phyloP scores from a whole-genome alignment of 2,888 invertebrate genomes.

The Nipponacmea schrenckii region DNA sequence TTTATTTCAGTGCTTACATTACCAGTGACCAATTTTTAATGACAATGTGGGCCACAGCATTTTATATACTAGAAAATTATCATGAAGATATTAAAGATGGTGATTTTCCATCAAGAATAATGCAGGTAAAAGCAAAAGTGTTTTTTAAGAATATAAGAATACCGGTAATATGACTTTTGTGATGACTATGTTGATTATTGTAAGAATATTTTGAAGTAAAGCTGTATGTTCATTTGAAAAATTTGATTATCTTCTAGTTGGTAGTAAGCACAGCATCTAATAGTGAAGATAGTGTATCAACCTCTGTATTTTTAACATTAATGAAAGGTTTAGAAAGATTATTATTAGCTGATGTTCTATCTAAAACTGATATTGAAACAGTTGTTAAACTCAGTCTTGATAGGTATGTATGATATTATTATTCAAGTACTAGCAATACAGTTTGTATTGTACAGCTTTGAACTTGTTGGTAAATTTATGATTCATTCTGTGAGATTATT shows the following conservation, averaged over 20 bases:
- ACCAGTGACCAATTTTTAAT: constrained; percentile 76
- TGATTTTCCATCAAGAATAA: constrained; percentile 67
- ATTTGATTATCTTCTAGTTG: constrained; percentile 41
- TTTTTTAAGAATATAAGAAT: too few species aligned
- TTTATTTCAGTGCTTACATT: constrained; percentile 54
- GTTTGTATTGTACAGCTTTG: neutral
- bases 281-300: constrained; percentile 60
- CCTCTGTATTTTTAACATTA: constrained; percentile 61
- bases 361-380: constrained; percentile 54
- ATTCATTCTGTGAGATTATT: too few species aligned
- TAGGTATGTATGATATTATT: constrained; percentile 48
- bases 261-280: constrained; percentile 59
- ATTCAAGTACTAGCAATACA: neutral
- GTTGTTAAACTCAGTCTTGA: constrained; percentile 66
- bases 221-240: too few species aligned
- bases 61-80: constrained; percentile 78
- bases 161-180: too few species aligned
- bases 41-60: constrained; percentile 80
- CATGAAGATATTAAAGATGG: constrained; percentile 74
- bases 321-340: constrained; percentile 79
- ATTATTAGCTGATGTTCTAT: constrained; percentile 69
- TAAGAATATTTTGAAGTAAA: too few species aligned
- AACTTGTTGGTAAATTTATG: neutral
- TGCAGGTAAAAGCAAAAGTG: constrained; percentile 58
- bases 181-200: too few species aligned